A percentile compares a stretch with the other conserved stretches of the same genome.
These are phyloP conservation scores for Oreohelix idahoensis DNA, from an alignment of 1,140 invertebrate genomes.

Conservation along the genomic window DNA sequence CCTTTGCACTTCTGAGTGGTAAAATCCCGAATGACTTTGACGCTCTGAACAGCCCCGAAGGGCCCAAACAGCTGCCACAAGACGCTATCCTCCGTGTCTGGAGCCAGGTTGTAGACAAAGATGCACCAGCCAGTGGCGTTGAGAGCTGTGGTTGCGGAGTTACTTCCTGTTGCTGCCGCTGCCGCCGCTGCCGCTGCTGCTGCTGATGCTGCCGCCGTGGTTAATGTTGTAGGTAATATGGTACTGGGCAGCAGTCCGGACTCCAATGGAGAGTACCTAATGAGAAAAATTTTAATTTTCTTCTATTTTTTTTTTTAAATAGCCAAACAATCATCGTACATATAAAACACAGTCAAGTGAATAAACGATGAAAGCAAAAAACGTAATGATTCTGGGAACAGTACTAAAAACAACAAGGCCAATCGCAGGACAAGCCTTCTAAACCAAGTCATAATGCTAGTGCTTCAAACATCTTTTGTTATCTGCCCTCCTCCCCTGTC, in stretches of 20 bases:
- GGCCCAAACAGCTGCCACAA: constrained; percentile 99
- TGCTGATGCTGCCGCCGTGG: constrained; percentile 57
- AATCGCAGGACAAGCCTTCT: too few relatives aligned
- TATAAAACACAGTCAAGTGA: too few relatives aligned
- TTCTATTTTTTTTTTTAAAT: too few relatives aligned
- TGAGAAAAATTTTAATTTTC: too few relatives aligned
- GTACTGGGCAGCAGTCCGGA: constrained; percentile 52
- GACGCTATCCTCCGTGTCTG: constrained; percentile 98
- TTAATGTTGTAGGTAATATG: constrained; percentile 59
- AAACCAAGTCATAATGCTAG: too few relatives aligned
- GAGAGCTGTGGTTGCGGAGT: constrained; percentile 58
- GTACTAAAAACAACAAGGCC: too few relatives aligned
- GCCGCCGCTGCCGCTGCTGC: constrained; percentile 59
- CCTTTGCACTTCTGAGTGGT: constrained; percentile 99
- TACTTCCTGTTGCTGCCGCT: constrained; percentile 55
- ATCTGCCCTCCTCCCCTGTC: too few relatives aligned
- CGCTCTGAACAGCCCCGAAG: constrained; percentile 98
- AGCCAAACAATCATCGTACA: too few relatives aligned
- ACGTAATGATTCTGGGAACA: too few relatives aligned
- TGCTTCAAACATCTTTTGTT: too few relatives aligned
- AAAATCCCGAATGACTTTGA: constrained; percentile 95
- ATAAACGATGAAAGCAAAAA: too few relatives aligned
- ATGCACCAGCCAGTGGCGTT: constrained; percentile 87
- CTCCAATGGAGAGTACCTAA: constrained; percentile 71
- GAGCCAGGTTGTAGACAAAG: constrained; percentile 98